Evolutionary conservation across 2,888 invertebrate species (phyloP), one percentile per base, ranked within the genome.

Genomic region (Andrena bucephala): DNA sequence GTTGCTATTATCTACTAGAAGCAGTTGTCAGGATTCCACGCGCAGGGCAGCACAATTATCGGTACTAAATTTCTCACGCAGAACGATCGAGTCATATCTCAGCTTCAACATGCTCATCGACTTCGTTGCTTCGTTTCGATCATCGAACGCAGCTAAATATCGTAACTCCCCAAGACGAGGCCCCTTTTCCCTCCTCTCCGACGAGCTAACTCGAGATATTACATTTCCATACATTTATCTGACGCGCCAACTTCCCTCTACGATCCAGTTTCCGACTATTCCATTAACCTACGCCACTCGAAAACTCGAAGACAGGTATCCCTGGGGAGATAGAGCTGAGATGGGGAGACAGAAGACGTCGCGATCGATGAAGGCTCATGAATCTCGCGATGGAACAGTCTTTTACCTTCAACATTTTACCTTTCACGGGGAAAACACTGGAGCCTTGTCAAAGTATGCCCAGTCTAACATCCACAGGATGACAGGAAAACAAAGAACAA

Each of bases 251-350:
- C 68, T 77, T 73, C 69, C 81, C 29, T 73, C 20, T 59, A 68
- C 59, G 77, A 81, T 72, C 77, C 69, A 68, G 72, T 71, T 77
- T 33, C 66, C 52, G 67, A 57, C 54, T 68, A 65, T 77, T 73
- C 59, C 59, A 66, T 69, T 77, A 60, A 77, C 72, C 65, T 65
- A 16, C 27, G 48, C 68, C 63, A 27, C 48, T 72, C 33, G 24
- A 50, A 24, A 63, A 65, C 71, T 65, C 8, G 42, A 57, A 65
- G 13, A 50, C 50, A 54, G 54, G 54, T 29, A 20, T 52, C 10
- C 31, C 57, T 2, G 57, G 36, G 16, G 57, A 16, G 6, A 10
- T 2, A 16, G 16, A 24, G 57, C 24, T 7, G 57, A 16, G 2
- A 16, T 2, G 13, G 16, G 16, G 42, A 27, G 31, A 52, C 33